Percentiles rank a stretch among this genome's conserved stretches.
These are phyloP conservation scores for Chouioia cunea DNA, from an alignment of 2,888 invertebrate genomes.

Conservation along the genomic window DNA sequence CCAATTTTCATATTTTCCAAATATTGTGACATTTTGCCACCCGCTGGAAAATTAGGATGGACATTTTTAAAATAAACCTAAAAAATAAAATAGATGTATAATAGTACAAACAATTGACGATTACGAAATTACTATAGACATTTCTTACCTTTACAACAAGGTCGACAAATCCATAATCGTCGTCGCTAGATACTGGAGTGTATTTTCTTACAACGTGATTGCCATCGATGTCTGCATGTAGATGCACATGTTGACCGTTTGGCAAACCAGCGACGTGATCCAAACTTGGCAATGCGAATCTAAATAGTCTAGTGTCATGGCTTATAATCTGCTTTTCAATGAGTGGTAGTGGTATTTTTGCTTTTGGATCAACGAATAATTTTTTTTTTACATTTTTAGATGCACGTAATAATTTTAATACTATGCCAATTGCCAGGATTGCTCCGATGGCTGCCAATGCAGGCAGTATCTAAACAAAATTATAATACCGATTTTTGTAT, in stretches of 20 bases:
- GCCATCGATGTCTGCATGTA: conserved; percentile 88
- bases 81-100: conserved; percentile 21
- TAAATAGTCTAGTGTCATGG: conserved; percentile 93
- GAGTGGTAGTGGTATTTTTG: conserved; percentile 88
- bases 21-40: conserved; percentile 97
- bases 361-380: conserved; percentile 83
- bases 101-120: too few relatives aligned
- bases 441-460: conserved; percentile 70
- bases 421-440: conserved; percentile 70
- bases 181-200: conserved; percentile 96
- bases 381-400: conserved; percentile 64
- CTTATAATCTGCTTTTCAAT: conserved; percentile 89
- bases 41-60: conserved; percentile 97
- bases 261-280: conserved; percentile 91
- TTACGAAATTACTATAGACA: too few relatives aligned
- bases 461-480: conserved; percentile 68
- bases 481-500: conserved; percentile 14
- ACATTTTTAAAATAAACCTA: conserved; percentile 96
- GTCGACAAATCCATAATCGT: conserved; percentile 92
- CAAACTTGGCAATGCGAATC: conserved; percentile 88
- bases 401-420: conserved; percentile 68
- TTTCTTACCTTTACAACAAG: conserved; percentile 85
- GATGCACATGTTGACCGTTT: conserved; percentile 94
- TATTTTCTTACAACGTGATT: conserved; percentile 94
- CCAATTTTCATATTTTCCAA: conserved; percentile 90